phyloP scores from a whole-genome alignment of 2,797 vertebrate genomes.

The Synanceia verrucosa region DNA sequence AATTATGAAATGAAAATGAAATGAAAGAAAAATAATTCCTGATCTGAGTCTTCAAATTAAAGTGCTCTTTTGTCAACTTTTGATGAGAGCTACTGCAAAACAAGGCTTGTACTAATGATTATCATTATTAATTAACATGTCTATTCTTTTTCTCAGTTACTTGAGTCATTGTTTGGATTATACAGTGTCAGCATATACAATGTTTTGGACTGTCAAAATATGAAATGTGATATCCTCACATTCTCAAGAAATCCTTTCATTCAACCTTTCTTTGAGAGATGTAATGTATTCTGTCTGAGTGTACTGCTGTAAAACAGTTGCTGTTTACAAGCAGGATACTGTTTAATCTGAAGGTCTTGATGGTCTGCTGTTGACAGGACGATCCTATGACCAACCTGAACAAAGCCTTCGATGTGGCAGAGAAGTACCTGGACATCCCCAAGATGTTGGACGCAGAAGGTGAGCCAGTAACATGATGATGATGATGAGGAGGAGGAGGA shows the following conservation, averaged over 20 bases:
- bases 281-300: background rate
- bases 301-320: background rate
- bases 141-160: background rate
- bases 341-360: background rate
- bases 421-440: conserved; percentile 95
- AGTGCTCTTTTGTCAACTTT: background rate
- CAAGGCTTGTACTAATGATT: background rate
- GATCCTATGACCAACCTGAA: conserved; percentile 96
- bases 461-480: conserved; percentile 63
- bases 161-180: background rate
- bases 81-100: background rate
- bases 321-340: background rate
- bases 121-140: background rate
- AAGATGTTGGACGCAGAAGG: conserved; percentile 98
- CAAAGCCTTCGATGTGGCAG: conserved; percentile 94
- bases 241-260: no score
- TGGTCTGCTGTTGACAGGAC: conserved; percentile 77
- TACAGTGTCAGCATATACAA: no score
- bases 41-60: background rate
- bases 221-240: background rate
- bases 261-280: no score
- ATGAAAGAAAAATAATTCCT: background rate
- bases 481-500: background rate
- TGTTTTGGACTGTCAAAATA: no score
- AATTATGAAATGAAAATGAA: background rate